Conservation (phyloP, 2,797 vertebrate species). For the Acestrorhynchus altus region DNA sequence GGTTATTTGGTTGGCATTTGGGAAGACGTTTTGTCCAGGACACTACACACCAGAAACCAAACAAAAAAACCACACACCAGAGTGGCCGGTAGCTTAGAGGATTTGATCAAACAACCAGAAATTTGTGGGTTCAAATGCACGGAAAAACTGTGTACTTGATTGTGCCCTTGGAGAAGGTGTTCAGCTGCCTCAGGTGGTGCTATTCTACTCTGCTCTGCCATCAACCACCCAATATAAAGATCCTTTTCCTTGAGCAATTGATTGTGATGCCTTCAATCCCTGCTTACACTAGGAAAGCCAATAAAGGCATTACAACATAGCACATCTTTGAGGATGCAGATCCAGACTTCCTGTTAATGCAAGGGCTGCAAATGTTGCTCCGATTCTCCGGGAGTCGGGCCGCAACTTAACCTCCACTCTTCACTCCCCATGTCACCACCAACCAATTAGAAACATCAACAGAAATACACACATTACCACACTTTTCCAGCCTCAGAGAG, state of each 20-base stretch:
- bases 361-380: neutral
- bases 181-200: no score
- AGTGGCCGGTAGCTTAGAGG: no score
- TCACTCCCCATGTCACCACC: slow-evolving; percentile 21
- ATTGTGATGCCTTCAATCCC: neutral
- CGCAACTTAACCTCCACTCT: slow-evolving; percentile 17
- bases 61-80: no score
- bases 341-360: neutral
- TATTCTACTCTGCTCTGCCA: neutral
- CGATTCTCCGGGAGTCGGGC: neutral
- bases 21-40: no score
- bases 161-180: no score
- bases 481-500: slow-evolving; percentile 68
- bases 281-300: neutral
- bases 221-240: neutral
- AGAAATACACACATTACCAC: slow-evolving; percentile 67
- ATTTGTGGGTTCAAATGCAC: no score
- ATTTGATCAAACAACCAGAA: no score
- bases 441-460: slow-evolving; percentile 59
- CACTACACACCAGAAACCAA: no score
- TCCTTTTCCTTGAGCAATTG: no score
- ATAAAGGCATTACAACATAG: neutral
- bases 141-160: no score
- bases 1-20: no score
- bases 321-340: neutral